Evolutionary conservation across 2,113 vertebrate genomes (phyloP).

Genomic region (Dasyornis broadbenti): DNA sequence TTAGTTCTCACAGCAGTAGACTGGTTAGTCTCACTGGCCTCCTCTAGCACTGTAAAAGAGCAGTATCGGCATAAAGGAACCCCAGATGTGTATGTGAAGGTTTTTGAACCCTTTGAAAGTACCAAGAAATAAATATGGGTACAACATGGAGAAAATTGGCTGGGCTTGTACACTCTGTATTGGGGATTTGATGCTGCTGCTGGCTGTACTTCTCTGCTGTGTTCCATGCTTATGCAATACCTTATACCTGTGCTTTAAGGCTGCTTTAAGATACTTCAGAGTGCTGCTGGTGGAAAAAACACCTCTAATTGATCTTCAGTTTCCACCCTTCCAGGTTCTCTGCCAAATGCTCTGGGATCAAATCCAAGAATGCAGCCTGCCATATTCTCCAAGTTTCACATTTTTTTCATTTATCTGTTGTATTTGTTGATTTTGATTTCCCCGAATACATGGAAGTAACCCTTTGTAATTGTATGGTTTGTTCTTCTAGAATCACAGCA

Average conservation of each 20-base stretch:
- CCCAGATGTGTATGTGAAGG: background rate
- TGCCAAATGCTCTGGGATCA: background rate
- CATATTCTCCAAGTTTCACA: background rate
- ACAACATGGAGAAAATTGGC: background rate
- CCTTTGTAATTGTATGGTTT: background rate
- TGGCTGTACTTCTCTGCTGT: background rate
- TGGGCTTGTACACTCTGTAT: background rate
- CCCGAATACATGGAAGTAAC: background rate
- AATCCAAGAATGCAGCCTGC: background rate
- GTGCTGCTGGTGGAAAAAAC: background rate
- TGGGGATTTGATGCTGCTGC: background rate
- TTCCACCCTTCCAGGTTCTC: background rate
- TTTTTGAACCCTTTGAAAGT: background rate
- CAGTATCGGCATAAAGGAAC: background rate
- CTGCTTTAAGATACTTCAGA: background rate
- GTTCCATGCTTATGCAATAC: background rate
- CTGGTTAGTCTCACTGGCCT: background rate
- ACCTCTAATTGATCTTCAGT: background rate
- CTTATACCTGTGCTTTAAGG: background rate
- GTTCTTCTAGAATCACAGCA: constrained; percentile 85
- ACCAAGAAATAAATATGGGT: background rate
- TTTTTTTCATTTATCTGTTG: background rate
- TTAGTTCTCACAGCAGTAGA: no score
- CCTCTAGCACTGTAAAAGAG: background rate
- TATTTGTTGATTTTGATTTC: background rate